Percentiles rank a stretch among this genome's conserved stretches.
These are phyloP conservation scores for Mirza zaza DNA, from an alignment of 2,113 vertebrate genomes.

Conservation along the genomic window DNA sequence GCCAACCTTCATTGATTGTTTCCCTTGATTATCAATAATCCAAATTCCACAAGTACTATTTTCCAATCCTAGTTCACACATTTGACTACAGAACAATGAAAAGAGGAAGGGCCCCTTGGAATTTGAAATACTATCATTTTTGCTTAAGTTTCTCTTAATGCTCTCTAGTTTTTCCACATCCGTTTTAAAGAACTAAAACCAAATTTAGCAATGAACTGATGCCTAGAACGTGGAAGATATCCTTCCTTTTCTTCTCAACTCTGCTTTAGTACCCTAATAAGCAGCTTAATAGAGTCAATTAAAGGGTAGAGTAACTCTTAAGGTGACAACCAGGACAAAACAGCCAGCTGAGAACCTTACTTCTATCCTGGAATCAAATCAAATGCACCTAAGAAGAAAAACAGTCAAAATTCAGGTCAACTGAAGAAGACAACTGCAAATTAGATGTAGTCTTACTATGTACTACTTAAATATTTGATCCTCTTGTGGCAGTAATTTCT, in stretches of 20 bases:
- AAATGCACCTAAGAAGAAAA: neutral
- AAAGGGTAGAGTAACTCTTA: neutral
- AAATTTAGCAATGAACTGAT: slow-evolving; percentile 27
- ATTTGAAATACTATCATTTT: neutral
- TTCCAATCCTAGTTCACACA: neutral
- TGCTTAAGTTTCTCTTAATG: slow-evolving; percentile 29
- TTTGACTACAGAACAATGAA: neutral
- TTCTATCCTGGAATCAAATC: slow-evolving; percentile 44
- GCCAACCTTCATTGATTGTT: neutral
- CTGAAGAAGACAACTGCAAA: neutral
- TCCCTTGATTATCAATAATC: neutral
- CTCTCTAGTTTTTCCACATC: neutral
- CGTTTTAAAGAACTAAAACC: slow-evolving; percentile 32
- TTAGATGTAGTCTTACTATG: neutral
- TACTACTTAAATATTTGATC: neutral
- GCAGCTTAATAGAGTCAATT: neutral
- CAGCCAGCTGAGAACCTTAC: neutral
- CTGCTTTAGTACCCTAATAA: neutral
- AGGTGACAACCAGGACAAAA: neutral
- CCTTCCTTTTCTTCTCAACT: slow-evolving; percentile 12
- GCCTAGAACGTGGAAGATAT: neutral
- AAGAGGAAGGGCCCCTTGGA: slow-evolving; percentile 25
- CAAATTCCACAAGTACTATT: neutral
- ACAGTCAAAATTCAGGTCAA: neutral
- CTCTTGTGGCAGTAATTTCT: neutral